Evolutionary conservation across 2,888 invertebrate species (phyloP).

Genomic region (Ditula angustiorana): DNA sequence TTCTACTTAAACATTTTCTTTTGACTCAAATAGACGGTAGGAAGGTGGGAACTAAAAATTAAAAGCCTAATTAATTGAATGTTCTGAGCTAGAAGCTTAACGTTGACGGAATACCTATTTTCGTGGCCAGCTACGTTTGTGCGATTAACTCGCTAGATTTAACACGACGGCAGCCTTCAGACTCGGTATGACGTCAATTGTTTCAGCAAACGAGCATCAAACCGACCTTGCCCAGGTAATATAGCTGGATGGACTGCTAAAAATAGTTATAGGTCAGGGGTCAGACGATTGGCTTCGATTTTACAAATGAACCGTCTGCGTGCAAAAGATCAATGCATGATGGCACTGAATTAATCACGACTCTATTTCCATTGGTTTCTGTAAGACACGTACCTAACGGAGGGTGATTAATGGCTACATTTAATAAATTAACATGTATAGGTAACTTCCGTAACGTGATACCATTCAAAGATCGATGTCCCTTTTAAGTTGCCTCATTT

Average conservation of each 20-base stretch:
- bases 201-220: constrained; percentile 76
- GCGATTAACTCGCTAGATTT: constrained; percentile 69
- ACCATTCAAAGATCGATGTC: neutral
- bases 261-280: constrained; percentile 79
- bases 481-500: too few relatives aligned
- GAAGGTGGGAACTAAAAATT: constrained; percentile 29
- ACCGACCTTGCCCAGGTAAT: constrained; percentile 68
- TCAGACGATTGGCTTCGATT: constrained; percentile 55
- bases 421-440: constrained; percentile 3
- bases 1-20: constrained; percentile 46
- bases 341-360: constrained; percentile 17
- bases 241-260: constrained; percentile 68
- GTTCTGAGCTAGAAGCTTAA: constrained; percentile 32
- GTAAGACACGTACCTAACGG: constrained; percentile 17
- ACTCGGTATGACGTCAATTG: constrained; percentile 77
- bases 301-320: constrained; percentile 42
- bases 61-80: constrained; percentile 29
- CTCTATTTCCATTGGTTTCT: constrained; percentile 6
- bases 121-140: constrained; percentile 59
- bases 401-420: constrained; percentile 6
- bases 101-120: constrained; percentile 46
- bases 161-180: constrained; percentile 69
- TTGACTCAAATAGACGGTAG: constrained; percentile 13
- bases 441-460: neutral
- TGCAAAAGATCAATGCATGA: constrained; percentile 24